Evolutionary conservation across 2,797 vertebrate species (phyloP).

Genomic region (Leptodactylus fallax): DNA sequence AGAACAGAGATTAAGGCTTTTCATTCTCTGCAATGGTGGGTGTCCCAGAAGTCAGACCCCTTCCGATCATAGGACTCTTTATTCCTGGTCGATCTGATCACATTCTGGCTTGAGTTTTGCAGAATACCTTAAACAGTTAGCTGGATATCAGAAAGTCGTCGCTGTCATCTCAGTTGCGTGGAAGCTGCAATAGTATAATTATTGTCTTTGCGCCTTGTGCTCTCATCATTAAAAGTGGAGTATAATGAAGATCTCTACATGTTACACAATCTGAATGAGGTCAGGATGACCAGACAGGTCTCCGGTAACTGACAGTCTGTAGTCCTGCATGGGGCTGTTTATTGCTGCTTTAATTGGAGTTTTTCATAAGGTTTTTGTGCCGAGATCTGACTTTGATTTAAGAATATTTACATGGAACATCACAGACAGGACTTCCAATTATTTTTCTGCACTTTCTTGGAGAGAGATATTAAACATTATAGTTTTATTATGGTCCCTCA

Average conservation of each 20-base stretch:
- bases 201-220: not conserved
- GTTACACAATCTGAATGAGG: not conserved
- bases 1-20: too few relatives aligned
- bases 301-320: not conserved
- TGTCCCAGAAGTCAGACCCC: too few relatives aligned
- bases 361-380: not conserved
- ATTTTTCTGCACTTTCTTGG: too few relatives aligned
- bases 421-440: not conserved
- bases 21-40: too few relatives aligned
- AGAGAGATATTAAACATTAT: too few relatives aligned
- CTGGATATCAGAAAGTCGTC: too few relatives aligned
- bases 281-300: not conserved
- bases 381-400: not conserved
- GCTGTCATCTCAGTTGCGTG: too few relatives aligned
- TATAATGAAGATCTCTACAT: not conserved
- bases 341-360: conserved; percentile 8
- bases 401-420: not conserved
- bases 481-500: too few relatives aligned
- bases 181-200: not conserved
- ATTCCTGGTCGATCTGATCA: too few relatives aligned
- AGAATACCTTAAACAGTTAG: too few relatives aligned
- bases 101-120: too few relatives aligned
- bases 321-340: not conserved
- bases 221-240: not conserved
- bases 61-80: too few relatives aligned